These are phyloP conservation scores for Spizaetus ornatus DNA, from an alignment of 2,113 vertebrate genomes.

Conservation along the genomic window DNA sequence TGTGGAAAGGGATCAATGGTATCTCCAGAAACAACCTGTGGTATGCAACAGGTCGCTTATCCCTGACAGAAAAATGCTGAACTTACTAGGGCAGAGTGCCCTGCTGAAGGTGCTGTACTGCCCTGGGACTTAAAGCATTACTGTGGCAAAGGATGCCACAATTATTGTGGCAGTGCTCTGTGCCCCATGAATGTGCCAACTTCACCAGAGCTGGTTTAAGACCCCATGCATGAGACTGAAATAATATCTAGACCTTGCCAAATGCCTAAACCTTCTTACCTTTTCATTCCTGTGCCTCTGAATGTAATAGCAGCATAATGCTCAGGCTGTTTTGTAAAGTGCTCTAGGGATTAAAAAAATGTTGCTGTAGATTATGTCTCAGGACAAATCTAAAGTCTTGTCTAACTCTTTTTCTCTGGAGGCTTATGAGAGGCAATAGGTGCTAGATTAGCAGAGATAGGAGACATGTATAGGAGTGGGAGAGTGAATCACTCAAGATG, in stretches of 20 bases:
- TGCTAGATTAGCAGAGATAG: neutral
- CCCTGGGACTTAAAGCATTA: neutral
- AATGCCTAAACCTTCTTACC: neutral
- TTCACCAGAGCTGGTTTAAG: neutral
- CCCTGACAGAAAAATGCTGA: neutral
- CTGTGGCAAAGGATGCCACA: too few relatives aligned
- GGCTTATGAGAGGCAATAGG: neutral
- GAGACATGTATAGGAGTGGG: neutral
- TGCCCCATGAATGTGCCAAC: neutral
- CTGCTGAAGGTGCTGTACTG: neutral
- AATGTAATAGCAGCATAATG: neutral
- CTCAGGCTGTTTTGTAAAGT: neutral
- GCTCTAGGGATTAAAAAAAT: neutral
- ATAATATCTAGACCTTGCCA: neutral
- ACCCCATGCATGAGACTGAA: rapidly evolving
- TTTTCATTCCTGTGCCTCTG: neutral
- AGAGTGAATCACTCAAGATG: constrained; percentile 9
- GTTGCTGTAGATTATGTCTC: neutral
- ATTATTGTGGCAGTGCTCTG: neutral
- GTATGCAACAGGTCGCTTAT: rapidly evolving
- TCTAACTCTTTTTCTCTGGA: neutral
- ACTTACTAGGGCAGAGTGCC: neutral
- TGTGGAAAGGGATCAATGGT: neutral
- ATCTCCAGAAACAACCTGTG: neutral
- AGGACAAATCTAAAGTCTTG: neutral